These are phyloP conservation scores for Pseudolaguvia tuberculata DNA, from an alignment of 2,113 vertebrate genomes.

Conservation along the genomic window DNA sequence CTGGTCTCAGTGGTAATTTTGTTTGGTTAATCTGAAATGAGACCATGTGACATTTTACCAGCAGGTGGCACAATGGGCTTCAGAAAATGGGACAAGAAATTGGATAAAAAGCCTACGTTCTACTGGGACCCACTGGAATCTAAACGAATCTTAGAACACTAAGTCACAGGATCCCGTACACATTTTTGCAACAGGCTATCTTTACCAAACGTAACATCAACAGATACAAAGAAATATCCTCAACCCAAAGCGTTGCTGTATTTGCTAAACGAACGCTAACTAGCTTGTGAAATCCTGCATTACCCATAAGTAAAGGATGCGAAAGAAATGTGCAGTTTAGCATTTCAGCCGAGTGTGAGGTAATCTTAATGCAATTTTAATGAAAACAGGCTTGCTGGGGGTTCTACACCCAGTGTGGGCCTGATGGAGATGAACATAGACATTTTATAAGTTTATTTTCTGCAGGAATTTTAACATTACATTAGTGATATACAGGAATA, in stretches of 20 bases:
- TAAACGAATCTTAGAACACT: background rate
- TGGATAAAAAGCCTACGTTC: conserved; percentile 20
- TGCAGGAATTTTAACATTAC: background rate
- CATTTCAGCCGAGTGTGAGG: conserved; percentile 65
- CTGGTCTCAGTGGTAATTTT: conserved; percentile 77
- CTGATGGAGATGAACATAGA: conserved; percentile 27
- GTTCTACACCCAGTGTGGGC: conserved; percentile 50
- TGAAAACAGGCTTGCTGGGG: conserved; percentile 64
- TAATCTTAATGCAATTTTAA: conserved; percentile 70
- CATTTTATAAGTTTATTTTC: background rate
- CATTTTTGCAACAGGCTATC: background rate
- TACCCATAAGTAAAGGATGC: conserved; percentile 30
- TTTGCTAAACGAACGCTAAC: background rate
- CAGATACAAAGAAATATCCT: conserved; percentile 45
- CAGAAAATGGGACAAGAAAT: background rate
- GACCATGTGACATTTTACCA: conserved; percentile 37
- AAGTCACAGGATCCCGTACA: background rate
- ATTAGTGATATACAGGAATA: background rate
- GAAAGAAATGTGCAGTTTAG: background rate
- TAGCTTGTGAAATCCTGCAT: background rate
- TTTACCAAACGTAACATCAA: conserved; percentile 15
- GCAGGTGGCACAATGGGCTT: conserved; percentile 60
- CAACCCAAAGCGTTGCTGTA: background rate
- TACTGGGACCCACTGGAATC: background rate
- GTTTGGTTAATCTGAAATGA: conserved; percentile 85